Conservation (phyloP, 2,797 vertebrate genomes). For the Crocidura indochinensis region DNA sequence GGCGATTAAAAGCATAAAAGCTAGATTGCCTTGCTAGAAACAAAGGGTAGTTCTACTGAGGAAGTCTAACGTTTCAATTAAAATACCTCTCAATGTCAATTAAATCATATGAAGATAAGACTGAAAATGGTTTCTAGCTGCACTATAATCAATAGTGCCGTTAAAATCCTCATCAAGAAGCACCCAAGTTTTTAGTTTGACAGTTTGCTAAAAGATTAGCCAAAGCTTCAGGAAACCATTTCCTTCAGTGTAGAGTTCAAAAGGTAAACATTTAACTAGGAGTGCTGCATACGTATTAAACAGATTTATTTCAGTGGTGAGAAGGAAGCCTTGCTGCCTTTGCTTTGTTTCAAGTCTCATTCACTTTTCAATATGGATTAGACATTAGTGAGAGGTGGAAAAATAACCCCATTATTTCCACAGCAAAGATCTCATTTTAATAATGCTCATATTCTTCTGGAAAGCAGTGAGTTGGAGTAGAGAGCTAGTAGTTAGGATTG, state of each 20-base stretch:
- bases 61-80: slow-evolving; percentile 88
- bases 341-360: slow-evolving; percentile 64
- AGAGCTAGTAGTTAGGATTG: background rate
- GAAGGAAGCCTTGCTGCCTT: slow-evolving; percentile 60
- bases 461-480: background rate
- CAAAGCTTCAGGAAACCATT: slow-evolving; percentile 82
- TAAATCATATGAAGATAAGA: slow-evolving; percentile 86
- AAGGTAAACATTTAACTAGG: slow-evolving; percentile 82
- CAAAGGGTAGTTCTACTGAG: slow-evolving; percentile 85
- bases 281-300: slow-evolving; percentile 71
- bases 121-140: slow-evolving; percentile 78
- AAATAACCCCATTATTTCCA: slow-evolving; percentile 77
- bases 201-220: slow-evolving; percentile 86
- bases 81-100: slow-evolving; percentile 84
- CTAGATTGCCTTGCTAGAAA: slow-evolving; percentile 89
- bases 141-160: slow-evolving; percentile 85
- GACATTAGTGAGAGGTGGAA: slow-evolving; percentile 74
- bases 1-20: slow-evolving; percentile 91
- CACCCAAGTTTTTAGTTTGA: slow-evolving; percentile 84
- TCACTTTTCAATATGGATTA: slow-evolving; percentile 73
- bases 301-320: slow-evolving; percentile 72
- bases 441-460: slow-evolving; percentile 47
- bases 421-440: slow-evolving; percentile 53
- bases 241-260: slow-evolving; percentile 80
- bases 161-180: slow-evolving; percentile 86